A percentile compares a stretch with the other conserved stretches of the same genome.
phyloP scores from a whole-genome alignment of 2,797 vertebrate species.

The Cryptoprocta ferox region DNA sequence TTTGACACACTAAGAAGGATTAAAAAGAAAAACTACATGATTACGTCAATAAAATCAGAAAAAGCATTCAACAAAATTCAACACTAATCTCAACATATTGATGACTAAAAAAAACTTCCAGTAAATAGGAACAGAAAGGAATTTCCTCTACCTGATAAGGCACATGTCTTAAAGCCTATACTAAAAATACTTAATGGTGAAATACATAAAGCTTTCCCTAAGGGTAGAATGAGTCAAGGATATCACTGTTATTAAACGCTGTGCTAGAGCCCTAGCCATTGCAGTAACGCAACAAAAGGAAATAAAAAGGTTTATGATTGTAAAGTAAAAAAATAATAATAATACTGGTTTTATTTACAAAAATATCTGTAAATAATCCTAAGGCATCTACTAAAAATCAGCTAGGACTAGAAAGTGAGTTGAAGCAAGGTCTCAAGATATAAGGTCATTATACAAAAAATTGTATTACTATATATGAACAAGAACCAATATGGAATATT shows the following conservation, averaged over 20 bases:
- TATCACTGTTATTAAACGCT: not conserved
- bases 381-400: not conserved
- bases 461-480: not conserved
- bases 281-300: not conserved
- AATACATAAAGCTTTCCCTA: not conserved
- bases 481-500: not conserved
- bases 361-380: not conserved
- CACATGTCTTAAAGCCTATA: not conserved
- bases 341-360: not conserved
- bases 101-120: not conserved
- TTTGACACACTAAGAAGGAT: not conserved
- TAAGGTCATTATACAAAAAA: not conserved
- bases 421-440: not conserved
- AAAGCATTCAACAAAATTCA: not conserved
- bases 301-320: not conserved
- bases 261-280: not conserved
- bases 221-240: not conserved
- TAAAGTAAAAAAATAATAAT: not conserved
- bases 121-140: not conserved
- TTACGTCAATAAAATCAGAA: constrained; percentile 16
- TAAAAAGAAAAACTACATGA: not conserved
- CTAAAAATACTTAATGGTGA: not conserved
- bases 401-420: not conserved
- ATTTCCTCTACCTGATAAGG: not conserved
- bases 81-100: not conserved